Percentiles rank a stretch among this genome's conserved stretches.
Conservation (phyloP, 23 tunicate genomes). For the Ciona savignyi region DNA sequence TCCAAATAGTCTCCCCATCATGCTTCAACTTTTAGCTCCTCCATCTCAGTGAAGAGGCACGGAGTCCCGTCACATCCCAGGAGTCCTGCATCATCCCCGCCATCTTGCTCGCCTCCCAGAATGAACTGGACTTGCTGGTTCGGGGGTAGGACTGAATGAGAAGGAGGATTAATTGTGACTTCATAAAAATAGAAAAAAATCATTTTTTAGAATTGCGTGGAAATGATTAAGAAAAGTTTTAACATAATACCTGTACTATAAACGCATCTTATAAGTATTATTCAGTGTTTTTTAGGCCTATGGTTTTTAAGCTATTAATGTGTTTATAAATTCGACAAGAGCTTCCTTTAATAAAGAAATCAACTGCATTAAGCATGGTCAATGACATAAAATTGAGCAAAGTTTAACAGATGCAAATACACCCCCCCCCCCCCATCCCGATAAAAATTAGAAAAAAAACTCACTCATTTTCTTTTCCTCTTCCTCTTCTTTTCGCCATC, state of each 20-base stretch:
- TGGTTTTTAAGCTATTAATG: too few species aligned
- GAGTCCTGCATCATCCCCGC: conserved; percentile 4
- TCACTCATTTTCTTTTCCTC: conserved; percentile 27
- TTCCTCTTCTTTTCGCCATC: conserved; percentile 6
- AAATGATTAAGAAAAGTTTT: neutral
- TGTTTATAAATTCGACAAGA: too few species aligned
- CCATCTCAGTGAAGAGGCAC: conserved; percentile 84
- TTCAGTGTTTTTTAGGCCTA: too few species aligned
- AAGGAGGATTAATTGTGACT: neutral
- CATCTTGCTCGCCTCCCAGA: conserved; percentile 38
- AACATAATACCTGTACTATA: neutral
- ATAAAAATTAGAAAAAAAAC: neutral
- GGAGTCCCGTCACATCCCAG: conserved; percentile 31
- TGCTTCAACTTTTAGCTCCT: conserved; percentile 62
- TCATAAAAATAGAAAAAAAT: neutral
- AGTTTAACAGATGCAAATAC: too few species aligned
- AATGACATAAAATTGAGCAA: too few species aligned
- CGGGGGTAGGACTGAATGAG: conserved; percentile 57
- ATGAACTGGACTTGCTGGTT: conserved; percentile 85
- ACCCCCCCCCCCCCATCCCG: too few species aligned
- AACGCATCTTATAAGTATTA: neutral
- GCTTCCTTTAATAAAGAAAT: too few species aligned
- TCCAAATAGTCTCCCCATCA: conserved; percentile 65
- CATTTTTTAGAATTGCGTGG: neutral
- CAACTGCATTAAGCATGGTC: too few species aligned